A percentile compares a stretch with the other conserved stretches of the same genome.
phyloP scores from a whole-genome alignment of 2,888 invertebrate genomes.

The Metalampra italica region DNA sequence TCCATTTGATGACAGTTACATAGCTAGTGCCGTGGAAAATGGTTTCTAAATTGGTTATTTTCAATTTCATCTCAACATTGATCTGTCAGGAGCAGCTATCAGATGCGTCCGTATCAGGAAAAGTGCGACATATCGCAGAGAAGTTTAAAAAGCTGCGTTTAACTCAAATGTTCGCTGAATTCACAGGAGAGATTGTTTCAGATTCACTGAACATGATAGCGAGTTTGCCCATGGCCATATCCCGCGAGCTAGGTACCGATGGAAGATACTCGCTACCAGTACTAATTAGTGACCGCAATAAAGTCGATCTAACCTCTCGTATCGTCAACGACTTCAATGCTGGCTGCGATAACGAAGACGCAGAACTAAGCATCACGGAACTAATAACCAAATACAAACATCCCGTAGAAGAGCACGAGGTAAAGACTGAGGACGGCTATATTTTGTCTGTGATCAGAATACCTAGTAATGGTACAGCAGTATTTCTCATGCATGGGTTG shows the following conservation, averaged over 20 bases:
- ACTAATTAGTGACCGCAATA: conserved; percentile 27
- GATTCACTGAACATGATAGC: conserved; percentile 22
- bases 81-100: too few relatives aligned
- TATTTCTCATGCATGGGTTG: conserved; percentile 59
- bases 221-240: conserved; percentile 24
- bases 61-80: too few relatives aligned
- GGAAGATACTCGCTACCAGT: conserved; percentile 18
- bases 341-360: conserved; percentile 42
- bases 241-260: conserved; percentile 23
- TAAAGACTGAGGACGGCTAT: conserved; percentile 49
- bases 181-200: conserved; percentile 24
- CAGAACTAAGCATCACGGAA: conserved; percentile 26
- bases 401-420: conserved; percentile 37
- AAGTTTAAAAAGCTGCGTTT: too few relatives aligned
- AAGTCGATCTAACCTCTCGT: conserved; percentile 25
- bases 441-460: conserved; percentile 45
- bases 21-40: too few relatives aligned
- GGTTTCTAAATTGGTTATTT: too few relatives aligned
- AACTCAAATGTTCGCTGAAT: too few relatives aligned
- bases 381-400: conserved; percentile 47
- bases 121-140: too few relatives aligned
- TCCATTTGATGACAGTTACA: too few relatives aligned
- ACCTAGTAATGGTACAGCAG: conserved; percentile 39
- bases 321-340: conserved; percentile 29
- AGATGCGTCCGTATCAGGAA: too few relatives aligned